These are phyloP conservation scores for Nebria brevicollis DNA, from an alignment of 2,888 invertebrate genomes.

Conservation along the genomic window DNA sequence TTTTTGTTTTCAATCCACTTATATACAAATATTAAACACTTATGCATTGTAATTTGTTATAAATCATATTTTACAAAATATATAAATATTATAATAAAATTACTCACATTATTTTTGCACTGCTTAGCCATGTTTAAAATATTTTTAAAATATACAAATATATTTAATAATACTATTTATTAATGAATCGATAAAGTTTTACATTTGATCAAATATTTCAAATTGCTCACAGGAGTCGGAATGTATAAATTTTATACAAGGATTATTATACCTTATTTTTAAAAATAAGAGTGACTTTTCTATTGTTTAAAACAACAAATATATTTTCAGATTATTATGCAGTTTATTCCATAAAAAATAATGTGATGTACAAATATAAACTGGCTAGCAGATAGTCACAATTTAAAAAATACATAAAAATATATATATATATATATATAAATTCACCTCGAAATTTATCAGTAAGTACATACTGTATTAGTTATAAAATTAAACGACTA, in stretches of 20 bases:
- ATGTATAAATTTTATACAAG: constrained; percentile 43
- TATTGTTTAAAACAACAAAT: background rate
- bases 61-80: background rate
- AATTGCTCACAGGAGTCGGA: constrained; percentile 23
- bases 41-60: background rate
- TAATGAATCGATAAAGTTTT: background rate
- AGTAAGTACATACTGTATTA: constrained; percentile 33
- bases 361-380: constrained; percentile 41
- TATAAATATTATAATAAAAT: background rate
- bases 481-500: background rate
- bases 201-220: background rate
- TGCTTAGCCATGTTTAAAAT: background rate
- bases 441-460: constrained; percentile 20
- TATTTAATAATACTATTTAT: background rate
- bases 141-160: background rate
- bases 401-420: constrained; percentile 11
- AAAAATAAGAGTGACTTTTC: background rate
- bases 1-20: constrained; percentile 4
- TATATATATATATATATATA: constrained; percentile 32
- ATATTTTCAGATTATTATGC: background rate
- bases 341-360: constrained; percentile 19
- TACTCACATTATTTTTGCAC: background rate
- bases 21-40: constrained; percentile 18
- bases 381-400: constrained; percentile 26
- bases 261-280: constrained; percentile 28